Evolutionary conservation across 2,888 invertebrate genomes (phyloP), one percentile per base, ranked within the genome.

Genomic region (Coleophora flavipennella): DNA sequence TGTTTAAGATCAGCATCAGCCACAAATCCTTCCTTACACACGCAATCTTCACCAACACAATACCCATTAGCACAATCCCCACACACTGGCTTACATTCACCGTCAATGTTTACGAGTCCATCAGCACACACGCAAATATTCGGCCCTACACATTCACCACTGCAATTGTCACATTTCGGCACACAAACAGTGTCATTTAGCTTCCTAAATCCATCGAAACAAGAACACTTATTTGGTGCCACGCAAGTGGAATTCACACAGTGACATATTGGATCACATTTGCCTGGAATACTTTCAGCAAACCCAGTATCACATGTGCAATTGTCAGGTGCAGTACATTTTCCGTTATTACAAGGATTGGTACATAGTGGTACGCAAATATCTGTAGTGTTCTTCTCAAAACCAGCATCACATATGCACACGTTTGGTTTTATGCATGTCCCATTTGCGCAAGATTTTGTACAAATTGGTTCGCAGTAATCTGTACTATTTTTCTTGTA

Each of bases 131-230:
- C 74, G 59, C 91, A 91, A 1, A 78, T 67, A 35, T 88, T 87
- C 0, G 90, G 89, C 0, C 85, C 86, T 0, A 85, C 80, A 55
- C 90, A 91, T 33, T 76, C 73, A 14, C 89, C 90, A 46, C 88
- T 56, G 40, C 57, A 60, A 4, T 37, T 26, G 2, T 55, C 49
- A 46, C 77, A 79, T 13, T 42, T 33, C 8, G 50, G 43, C 32
- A 40, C n/a, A 42, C 54, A 46, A 38, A 36, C 40, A 48, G 39
- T 38, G 26, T 33, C 25, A 8, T 40, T 38, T 4, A 27, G 32
- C 31, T 42, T 40, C 9, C 42, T 25, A 25, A 46, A 51, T 1
- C 50, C 53, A 1, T 14, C 7, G 7, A 40, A 11, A 41, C 57
- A 57, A 29, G 33, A 2, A 34, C 57, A 57, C 0, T 25, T 28